phyloP scores from a whole-genome alignment of 2,888 invertebrate genomes.

The Machimus atricapillus region DNA sequence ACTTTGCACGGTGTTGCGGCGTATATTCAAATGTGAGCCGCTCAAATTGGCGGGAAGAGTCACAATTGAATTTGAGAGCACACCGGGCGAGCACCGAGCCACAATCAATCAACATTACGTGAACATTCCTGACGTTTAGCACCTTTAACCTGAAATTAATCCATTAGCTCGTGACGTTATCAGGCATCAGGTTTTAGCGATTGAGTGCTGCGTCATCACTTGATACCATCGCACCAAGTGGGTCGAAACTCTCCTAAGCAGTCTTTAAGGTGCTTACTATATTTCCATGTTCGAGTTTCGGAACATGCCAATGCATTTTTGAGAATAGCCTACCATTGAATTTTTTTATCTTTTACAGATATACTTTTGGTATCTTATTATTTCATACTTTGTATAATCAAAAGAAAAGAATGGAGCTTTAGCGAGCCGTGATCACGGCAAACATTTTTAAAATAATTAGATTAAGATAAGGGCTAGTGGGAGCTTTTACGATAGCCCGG shows the following conservation, averaged over 20 bases:
- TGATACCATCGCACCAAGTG: neutral
- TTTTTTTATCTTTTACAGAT: neutral
- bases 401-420: no score
- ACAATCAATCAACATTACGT: slow-evolving; percentile 8
- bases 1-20: neutral
- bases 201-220: slow-evolving; percentile 2
- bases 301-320: neutral
- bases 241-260: neutral
- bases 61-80: neutral
- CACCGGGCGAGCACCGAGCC: neutral
- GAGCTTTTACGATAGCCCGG: no score
- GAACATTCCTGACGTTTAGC: slow-evolving; percentile 1
- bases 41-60: neutral
- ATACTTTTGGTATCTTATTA: neutral
- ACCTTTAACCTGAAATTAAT: slow-evolving; percentile 11
- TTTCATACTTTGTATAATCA: neutral
- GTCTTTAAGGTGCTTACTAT: neutral
- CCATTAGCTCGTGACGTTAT: neutral
- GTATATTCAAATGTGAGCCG: neutral
- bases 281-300: neutral
- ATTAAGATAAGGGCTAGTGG: no score
- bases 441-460: no score
- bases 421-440: no score
- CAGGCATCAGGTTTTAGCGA: neutral
- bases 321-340: neutral